A percentile compares a stretch with the other conserved stretches of the same genome.
Conservation (phyloP, 2,888 invertebrate species). For the Drosophila paramelanica region DNA sequence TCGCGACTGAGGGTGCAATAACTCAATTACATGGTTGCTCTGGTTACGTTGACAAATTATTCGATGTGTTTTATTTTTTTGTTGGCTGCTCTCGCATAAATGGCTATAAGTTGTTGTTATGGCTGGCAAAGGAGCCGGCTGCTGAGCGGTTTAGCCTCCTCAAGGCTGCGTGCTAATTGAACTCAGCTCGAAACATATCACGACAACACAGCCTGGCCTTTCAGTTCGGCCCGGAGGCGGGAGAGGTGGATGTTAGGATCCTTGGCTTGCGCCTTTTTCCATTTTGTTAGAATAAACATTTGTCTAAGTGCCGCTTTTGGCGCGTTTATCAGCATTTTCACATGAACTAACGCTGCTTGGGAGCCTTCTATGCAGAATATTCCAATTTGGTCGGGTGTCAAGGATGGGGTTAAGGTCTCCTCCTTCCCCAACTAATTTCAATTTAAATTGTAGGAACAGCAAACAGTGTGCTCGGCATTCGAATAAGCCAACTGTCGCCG, state of each 20-base stretch:
- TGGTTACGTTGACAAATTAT: constrained; percentile 59
- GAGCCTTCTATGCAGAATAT: constrained; percentile 17
- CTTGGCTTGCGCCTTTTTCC: constrained; percentile 29
- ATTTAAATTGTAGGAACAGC: constrained; percentile 51
- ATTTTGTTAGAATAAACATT: constrained; percentile 50
- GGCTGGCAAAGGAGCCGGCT: constrained; percentile 1
- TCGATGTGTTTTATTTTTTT: constrained; percentile 15
- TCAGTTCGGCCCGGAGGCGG: constrained; percentile 7
- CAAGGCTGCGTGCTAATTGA: constrained; percentile 49
- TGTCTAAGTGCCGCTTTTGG: constrained; percentile 45
- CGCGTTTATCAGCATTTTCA: constrained; percentile 60
- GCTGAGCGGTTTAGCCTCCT: constrained; percentile 20
- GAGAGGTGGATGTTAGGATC: background rate
- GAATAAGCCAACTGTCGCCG: constrained; percentile 55
- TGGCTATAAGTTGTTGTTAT: constrained; percentile 17
- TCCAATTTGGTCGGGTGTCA: background rate
- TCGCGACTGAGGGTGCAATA: constrained; percentile 54
- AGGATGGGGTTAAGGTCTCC: background rate
- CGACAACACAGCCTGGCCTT: constrained; percentile 15
- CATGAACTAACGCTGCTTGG: constrained; percentile 51
- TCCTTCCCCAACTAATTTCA: constrained; percentile 50
- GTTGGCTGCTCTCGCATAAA: constrained; percentile 31
- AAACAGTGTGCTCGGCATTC: constrained; percentile 28
- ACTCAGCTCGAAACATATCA: constrained; percentile 34
- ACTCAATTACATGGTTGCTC: constrained; percentile 70